Conservation (phyloP, 2,797 vertebrate species). For the Cottoperca gobio region DNA sequence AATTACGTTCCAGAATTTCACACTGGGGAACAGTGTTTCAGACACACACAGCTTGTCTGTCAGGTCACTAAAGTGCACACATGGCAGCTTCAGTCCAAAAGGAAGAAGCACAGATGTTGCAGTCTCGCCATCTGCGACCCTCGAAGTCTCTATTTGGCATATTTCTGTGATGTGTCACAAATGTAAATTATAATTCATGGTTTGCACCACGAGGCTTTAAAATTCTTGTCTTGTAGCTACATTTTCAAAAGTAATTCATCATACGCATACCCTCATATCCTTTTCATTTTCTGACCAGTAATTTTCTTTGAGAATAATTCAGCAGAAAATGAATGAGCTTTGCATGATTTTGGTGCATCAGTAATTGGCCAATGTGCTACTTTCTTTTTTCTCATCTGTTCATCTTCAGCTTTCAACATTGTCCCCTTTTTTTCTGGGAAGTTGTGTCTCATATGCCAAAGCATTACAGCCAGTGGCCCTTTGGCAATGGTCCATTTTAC, state of each 20-base stretch:
- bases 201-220: constrained; percentile 36
- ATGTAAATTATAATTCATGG: constrained; percentile 33
- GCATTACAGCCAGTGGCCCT: constrained; percentile 36
- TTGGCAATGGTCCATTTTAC: constrained; percentile 65
- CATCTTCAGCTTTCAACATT: constrained; percentile 49
- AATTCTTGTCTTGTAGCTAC: constrained; percentile 51
- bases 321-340: constrained; percentile 59
- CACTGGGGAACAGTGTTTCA: constrained; percentile 80
- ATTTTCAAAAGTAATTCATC: constrained; percentile 60
- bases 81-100: constrained; percentile 55
- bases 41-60: constrained; percentile 73
- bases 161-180: constrained; percentile 44
- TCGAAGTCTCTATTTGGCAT: constrained; percentile 36
- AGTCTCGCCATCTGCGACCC: constrained; percentile 18
- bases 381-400: constrained; percentile 44
- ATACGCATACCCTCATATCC: constrained; percentile 15
- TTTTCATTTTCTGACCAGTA: constrained; percentile 42
- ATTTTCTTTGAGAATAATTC: constrained; percentile 74
- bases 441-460: constrained; percentile 47
- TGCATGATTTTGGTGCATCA: constrained; percentile 57
- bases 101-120: constrained; percentile 58
- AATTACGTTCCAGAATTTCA: constrained; percentile 86
- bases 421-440: constrained; percentile 54
- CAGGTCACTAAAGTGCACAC: constrained; percentile 74
- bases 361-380: constrained; percentile 52